Evolutionary conservation across 1,140 invertebrate species (phyloP), one percentile per base, ranked within the genome.

Genomic region (Teleopsis dalmanni): DNA sequence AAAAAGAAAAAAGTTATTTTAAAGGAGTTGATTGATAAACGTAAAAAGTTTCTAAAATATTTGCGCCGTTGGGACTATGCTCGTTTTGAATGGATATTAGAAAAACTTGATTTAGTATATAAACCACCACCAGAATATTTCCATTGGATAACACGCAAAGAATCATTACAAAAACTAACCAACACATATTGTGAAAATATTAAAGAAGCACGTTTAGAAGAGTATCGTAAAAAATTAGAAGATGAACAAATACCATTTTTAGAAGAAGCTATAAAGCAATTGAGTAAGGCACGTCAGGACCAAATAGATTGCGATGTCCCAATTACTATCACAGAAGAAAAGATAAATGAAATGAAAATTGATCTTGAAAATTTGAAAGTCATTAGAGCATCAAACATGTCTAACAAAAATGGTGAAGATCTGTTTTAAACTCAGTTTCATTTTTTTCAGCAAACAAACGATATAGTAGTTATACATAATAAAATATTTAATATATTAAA

Each of bases 1-100:
- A 74, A 59, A 49, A 57, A 53, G 47, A 55, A 70, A 3, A 84
- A 80, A 70, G 69, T 73, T 6, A 56, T 60, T 13, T 72, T 85
- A 19, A 82, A 86, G 60, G 82, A 87, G 65, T 59, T 81, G 3
- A 91, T 92, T 42, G 83, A 86, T 19, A 82, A 79, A 61, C 76
- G 90, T 38, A 85, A 83, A 57, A 87, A 85, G 60, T 71, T 75
- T 25, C 62, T 94, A 4, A 85, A 79, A 56, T 71, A 73, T 46
- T 64, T 93, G 18, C 71, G 88, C 25, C 72, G 72, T 29, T 78
- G 77, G 72, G 90, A 94, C 65, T 91, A 91, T 65, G 84, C 83
- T 55, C 79, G 82, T 37, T 94, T 88, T 67, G 86, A 91, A 68
- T 93, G 87, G 86, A 56, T 93, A n/a, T 59, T 92, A 8, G 85